A percentile compares a stretch with the other conserved stretches of the same genome.
These are phyloP conservation scores for Drosophila peninsularis DNA, from an alignment of 2,888 invertebrate species.

Conservation along the genomic window DNA sequence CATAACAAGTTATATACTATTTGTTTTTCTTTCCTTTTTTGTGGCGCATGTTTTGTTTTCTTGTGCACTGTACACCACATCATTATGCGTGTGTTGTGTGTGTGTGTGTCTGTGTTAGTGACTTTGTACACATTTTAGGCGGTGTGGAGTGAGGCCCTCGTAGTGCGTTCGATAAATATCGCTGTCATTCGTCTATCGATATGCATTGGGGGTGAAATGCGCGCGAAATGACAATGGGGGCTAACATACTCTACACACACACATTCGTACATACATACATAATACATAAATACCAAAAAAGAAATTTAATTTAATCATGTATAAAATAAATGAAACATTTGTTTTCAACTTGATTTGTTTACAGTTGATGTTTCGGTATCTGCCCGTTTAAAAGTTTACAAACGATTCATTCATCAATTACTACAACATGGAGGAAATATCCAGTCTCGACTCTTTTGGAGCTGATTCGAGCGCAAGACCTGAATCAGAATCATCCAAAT, in stretches of 20 bases:
- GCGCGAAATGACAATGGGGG: slow-evolving; percentile 50
- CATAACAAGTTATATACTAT: background rate
- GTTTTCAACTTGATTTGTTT: slow-evolving; percentile 24
- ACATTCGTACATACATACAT: slow-evolving; percentile 7
- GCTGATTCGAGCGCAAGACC: slow-evolving; percentile 74
- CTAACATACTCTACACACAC: slow-evolving; percentile 2
- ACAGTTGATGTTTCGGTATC: slow-evolving; percentile 74
- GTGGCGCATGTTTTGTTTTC: slow-evolving; percentile 79
- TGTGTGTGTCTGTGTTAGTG: slow-evolving; percentile 55
- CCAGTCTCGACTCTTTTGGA: slow-evolving; percentile 82
- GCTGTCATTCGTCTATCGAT: slow-evolving; percentile 39
- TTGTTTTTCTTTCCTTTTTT: slow-evolving; percentile 34
- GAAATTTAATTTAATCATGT: slow-evolving; percentile 10
- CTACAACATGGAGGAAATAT: slow-evolving; percentile 81
- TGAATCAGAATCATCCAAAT: slow-evolving; percentile 69
- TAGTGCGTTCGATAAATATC: slow-evolving; percentile 52
- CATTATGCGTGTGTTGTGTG: slow-evolving; percentile 49
- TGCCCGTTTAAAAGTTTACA: slow-evolving; percentile 28
- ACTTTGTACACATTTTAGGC: slow-evolving; percentile 74
- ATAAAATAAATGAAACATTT: slow-evolving; percentile 8
- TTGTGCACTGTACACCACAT: slow-evolving; percentile 77
- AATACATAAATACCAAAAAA: slow-evolving; percentile 24
- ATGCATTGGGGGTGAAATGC: slow-evolving; percentile 54
- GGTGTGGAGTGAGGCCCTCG: slow-evolving; percentile 70
- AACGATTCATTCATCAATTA: slow-evolving; percentile 29